Base-by-base conservation (phyloP, 2,797 vertebrate species). In the Halcyon badia region DNA sequence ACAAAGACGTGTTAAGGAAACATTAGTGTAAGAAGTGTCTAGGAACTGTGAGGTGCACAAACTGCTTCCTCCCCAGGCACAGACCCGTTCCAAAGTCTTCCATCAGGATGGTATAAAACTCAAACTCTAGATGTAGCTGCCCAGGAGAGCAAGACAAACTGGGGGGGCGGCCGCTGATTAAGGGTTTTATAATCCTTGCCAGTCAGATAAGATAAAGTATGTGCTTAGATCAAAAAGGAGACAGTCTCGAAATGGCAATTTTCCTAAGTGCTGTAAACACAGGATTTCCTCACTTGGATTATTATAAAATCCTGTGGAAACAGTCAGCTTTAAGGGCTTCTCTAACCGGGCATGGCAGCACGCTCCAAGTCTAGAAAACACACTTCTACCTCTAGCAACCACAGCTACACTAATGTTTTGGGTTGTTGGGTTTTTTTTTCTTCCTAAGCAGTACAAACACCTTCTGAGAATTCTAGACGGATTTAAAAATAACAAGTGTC, bases 251-350 rank as follows among this genome's bases (percentile, higher is more conserved):
- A 92, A 89, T 13, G 26, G 86, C 81, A 90, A 90, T 94, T 93
- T 92, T 89, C 9, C 0, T 94, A 93, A 90, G 80, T 93, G 81
- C 83, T 85, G 48, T 89, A 94, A 97, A 93, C 44, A 91, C 56
- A 77, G 93, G 90, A 95, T 97, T 95, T 95, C 91, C 94, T 96
- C 68, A 66, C 75, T 87, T 83, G 81, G 91, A 94, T 95, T 97
- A 94, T 54, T 73, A 57, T 54, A 96, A 96, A 94, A 48, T 58
- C 86, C 78, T 21, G 24, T 75, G 91, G 77, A 87, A 95, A 78
- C 14, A 75, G 20, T 35, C 72, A 57, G 77, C 49, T 96, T 83
- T 60, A 79, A 75, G 80, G 81, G 64, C 87, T 79, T 65, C 68
- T 89, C 68, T 52, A 48, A 48, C 22, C n/a, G 73, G 48, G 44